phyloP scores from a whole-genome alignment of 35 echinoderm and acorn worm species.

The Apostichopus japonicus region DNA sequence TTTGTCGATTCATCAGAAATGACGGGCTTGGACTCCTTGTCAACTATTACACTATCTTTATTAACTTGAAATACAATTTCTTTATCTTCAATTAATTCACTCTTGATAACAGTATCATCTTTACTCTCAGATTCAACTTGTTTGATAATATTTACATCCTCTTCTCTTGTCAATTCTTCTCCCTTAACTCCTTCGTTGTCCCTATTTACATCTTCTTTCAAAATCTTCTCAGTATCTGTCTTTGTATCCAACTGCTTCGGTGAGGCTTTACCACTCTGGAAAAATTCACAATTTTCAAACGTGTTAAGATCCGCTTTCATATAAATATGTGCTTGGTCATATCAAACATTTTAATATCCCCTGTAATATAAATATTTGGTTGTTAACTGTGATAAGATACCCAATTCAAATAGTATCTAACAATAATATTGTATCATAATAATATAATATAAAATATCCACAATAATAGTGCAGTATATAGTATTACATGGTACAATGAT shows the following conservation, averaged over 20 bases:
- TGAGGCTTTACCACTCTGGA: constrained; percentile 22
- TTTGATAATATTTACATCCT: not conserved
- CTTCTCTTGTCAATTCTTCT: not conserved
- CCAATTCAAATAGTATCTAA: no score
- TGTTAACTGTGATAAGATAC: no score
- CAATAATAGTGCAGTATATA: no score
- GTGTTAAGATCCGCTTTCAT: no score
- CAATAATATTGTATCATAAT: no score
- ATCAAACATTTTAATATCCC: no score
- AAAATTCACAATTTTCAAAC: not conserved
- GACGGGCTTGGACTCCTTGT: not conserved
- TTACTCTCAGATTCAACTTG: not conserved
- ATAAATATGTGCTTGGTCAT: no score
- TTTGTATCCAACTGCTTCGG: constrained; percentile 5
- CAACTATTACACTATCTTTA: not conserved
- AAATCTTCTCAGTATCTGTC: not conserved
- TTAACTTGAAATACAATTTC: constrained; percentile 12
- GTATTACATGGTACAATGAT: no score
- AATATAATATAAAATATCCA: no score
- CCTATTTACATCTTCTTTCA: not conserved
- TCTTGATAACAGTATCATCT: not conserved
- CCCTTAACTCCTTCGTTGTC: not conserved
- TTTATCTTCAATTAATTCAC: constrained; percentile 36
- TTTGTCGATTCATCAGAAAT: not conserved
- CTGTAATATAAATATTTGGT: no score